Evolutionary conservation across 1,140 invertebrate species (phyloP).

Genomic region (Asbolus verrucosus): DNA sequence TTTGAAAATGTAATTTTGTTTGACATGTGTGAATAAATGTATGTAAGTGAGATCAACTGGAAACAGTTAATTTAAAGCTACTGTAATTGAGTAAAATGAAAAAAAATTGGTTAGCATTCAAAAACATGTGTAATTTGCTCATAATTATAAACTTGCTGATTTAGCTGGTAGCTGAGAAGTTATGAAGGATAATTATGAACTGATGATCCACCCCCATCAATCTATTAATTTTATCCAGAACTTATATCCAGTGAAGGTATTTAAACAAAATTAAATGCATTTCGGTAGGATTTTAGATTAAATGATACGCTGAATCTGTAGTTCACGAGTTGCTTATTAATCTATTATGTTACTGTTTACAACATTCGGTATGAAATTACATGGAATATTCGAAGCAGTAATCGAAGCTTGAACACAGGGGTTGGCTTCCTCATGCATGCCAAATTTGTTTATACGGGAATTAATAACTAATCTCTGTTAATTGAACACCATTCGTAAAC

Average conservation of each 20-base stretch:
- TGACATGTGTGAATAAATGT: too few relatives aligned
- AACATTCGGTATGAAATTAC: constrained; percentile 44
- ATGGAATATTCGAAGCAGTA: constrained; percentile 44
- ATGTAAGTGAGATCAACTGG: too few relatives aligned
- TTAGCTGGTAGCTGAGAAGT: too few relatives aligned
- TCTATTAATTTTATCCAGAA: too few relatives aligned
- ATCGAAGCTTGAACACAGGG: constrained; percentile 38
- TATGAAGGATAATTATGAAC: too few relatives aligned
- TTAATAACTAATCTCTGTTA: constrained; percentile 44
- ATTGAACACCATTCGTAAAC: constrained; percentile 37
- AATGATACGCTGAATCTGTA: constrained; percentile 35
- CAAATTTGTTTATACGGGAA: constrained; percentile 42
- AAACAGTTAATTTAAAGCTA: too few relatives aligned
- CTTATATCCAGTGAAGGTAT: too few relatives aligned
- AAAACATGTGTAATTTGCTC: too few relatives aligned
- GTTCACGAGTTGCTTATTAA: constrained; percentile 42
- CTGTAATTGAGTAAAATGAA: too few relatives aligned
- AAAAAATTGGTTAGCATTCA: too few relatives aligned
- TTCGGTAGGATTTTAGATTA: constrained; percentile 5
- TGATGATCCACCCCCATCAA: neutral
- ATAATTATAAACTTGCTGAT: too few relatives aligned
- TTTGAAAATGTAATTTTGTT: too few relatives aligned
- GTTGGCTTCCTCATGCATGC: constrained; percentile 41
- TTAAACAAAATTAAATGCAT: constrained; percentile 22
- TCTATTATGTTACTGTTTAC: constrained; percentile 45